A percentile compares a stretch with the other conserved stretches of the same genome.
phyloP scores from a whole-genome alignment of 2,888 invertebrate genomes.

The Xylota segnis region DNA sequence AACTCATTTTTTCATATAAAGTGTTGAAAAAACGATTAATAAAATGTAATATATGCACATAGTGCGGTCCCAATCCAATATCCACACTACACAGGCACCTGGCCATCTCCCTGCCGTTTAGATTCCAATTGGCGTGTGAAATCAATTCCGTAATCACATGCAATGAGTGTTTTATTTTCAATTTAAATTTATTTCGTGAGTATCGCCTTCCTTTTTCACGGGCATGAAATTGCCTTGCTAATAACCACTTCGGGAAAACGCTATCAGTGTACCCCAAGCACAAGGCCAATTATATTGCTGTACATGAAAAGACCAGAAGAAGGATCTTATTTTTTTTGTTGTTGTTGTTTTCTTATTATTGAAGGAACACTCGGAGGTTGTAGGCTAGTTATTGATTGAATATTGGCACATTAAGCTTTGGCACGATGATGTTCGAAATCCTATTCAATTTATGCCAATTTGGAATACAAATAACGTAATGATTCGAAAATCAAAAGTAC shows the following conservation, averaged over 20 bases:
- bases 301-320: slow-evolving; percentile 17
- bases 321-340: neutral
- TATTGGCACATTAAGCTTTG: neutral
- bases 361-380: neutral
- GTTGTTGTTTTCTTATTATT: neutral
- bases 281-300: slow-evolving; percentile 10
- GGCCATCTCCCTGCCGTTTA: neutral
- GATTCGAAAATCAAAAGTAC: neutral
- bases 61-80: too few relatives aligned
- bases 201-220: slow-evolving; percentile 10
- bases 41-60: too few relatives aligned
- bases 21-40: too few relatives aligned
- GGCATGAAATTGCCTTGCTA: slow-evolving; percentile 15
- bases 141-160: slow-evolving; percentile 26
- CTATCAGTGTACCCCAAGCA: neutral
- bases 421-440: neutral
- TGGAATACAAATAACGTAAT: neutral
- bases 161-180: slow-evolving; percentile 35
- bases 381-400: neutral
- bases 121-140: slow-evolving; percentile 20
- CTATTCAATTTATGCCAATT: neutral
- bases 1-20: too few relatives aligned
- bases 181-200: slow-evolving; percentile 23
- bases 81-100: neutral
- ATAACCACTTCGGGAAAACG: slow-evolving; percentile 1